Base-by-base conservation (phyloP, 2,797 vertebrate species). In the Leucoraja ocellata region DNA sequence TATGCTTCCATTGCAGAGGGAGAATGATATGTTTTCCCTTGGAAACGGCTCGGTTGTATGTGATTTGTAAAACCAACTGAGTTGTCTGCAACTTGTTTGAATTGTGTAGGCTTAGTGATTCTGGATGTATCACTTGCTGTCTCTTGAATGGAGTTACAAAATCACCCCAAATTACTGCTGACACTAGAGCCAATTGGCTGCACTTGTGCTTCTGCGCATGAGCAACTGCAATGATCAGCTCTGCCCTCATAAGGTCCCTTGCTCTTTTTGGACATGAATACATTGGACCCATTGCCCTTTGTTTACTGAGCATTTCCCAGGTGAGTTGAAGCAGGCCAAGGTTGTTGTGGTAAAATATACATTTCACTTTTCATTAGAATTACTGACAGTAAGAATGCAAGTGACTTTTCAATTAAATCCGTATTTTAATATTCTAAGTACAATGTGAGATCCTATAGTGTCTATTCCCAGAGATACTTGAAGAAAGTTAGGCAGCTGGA, bases 61-160 rank as follows among this genome's bases (percentile, higher is more conserved):
- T 88, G 61, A 88, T 68, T 21, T 36, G 63, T 36, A 68, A 25
- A 18, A 88, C 14, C n/a, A 16, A 68, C 84, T 88, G 58, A 88
- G 36, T 88, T 88, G 84, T 74, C 61, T 88, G 84, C 84, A 88
- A 68, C n/a, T 36, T 88, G 61, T 88, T 88, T 68, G n/a, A 68
- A 36, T 36, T 36, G 84, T 88, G 32, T 68, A 63, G 28, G 63
- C 84, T 68, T 68, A 32, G 63, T 88, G 84, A 68, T 68, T 88
- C 63, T 9, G 63, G 84, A 88, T 88, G n/a, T 88, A 36, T 88
- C 65, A 88, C n/a, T 88, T 65, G 84, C 61, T 32, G 63, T 88
- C 61, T n/a, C 63, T 88, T 68, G n/a, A 36, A 18, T n/a, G 68
- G 36, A 68, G 16, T 68, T 32, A 88, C 84, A 68, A 65, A 88